Conservation (phyloP, 1,140 invertebrate genomes). For the Olivierus martensii region DNA sequence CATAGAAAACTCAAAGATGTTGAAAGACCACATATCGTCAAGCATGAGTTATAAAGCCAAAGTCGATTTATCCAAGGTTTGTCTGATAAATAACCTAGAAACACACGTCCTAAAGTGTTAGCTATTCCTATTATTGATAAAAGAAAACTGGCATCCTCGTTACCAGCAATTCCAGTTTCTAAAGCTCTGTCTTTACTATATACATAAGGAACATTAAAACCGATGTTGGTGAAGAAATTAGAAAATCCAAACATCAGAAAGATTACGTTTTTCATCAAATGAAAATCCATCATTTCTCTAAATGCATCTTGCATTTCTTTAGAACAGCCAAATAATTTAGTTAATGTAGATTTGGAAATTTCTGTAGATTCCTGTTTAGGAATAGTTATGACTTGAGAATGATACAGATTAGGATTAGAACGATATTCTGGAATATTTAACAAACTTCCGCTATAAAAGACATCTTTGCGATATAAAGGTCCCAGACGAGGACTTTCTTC, state of each 20-base stretch:
- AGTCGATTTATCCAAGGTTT: conserved; percentile 76
- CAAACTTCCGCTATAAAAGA: conserved; percentile 70
- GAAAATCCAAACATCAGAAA: conserved; percentile 84
- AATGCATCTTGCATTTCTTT: conserved; percentile 45
- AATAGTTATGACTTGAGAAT: conserved; percentile 34
- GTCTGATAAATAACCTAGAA: conserved; percentile 71
- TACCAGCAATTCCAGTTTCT: conserved; percentile 38
- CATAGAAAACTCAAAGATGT: conserved; percentile 62
- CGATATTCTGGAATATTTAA: conserved; percentile 43
- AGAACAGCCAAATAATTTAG: conserved; percentile 21
- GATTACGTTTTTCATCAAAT: conserved; percentile 63
- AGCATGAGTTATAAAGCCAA: conserved; percentile 69
- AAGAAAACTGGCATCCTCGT: conserved; percentile 44
- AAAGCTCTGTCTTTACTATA: conserved; percentile 56
- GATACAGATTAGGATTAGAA: conserved; percentile 19
- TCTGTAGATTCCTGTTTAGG: conserved; percentile 14
- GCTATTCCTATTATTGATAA: conserved; percentile 67
- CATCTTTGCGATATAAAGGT: conserved; percentile 58
- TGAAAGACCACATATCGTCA: conserved; percentile 51
- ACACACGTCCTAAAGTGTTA: conserved; percentile 73
- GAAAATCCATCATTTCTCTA: conserved; percentile 68
- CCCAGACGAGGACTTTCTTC: conserved; percentile 18
- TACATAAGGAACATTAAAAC: conserved; percentile 89
- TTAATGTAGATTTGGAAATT: conserved; percentile 17
- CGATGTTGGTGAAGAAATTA: conserved; percentile 91